Evolutionary conservation across 2,113 vertebrate genomes (phyloP).

Genomic region (Dascyllus trimaculatus): DNA sequence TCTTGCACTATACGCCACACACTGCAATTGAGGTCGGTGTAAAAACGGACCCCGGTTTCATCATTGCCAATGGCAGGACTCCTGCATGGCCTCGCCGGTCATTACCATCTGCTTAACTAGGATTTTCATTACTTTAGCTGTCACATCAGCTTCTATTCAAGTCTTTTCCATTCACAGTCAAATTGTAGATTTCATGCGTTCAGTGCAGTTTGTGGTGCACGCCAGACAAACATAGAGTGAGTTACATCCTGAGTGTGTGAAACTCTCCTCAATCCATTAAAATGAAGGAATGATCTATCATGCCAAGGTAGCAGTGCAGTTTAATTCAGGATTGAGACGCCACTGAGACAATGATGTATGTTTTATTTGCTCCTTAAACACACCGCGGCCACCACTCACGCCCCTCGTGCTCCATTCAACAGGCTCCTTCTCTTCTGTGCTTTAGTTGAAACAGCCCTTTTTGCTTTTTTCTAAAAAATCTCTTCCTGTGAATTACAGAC

Average conservation of each 20-base stretch:
- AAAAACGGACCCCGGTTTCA: constrained; percentile 62
- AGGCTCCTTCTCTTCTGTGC: constrained; percentile 68
- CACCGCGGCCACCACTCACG: constrained; percentile 50
- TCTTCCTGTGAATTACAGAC: constrained; percentile 81
- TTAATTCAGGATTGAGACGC: constrained; percentile 36
- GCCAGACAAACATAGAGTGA: neutral
- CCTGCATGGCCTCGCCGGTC: constrained; percentile 23
- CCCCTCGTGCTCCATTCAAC: constrained; percentile 53
- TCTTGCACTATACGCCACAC: constrained; percentile 36
- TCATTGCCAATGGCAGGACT: constrained; percentile 40
- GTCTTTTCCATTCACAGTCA: neutral
- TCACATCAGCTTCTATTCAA: neutral
- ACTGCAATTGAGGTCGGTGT: constrained; percentile 69
- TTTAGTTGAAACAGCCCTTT: constrained; percentile 73
- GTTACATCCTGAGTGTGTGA: neutral
- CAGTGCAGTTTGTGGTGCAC: neutral
- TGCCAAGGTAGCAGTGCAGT: neutral
- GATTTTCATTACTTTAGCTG: constrained; percentile 13
- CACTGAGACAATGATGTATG: constrained; percentile 66
- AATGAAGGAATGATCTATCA: constrained; percentile 13
- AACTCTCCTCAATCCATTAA: constrained; percentile 17
- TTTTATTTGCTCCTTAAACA: constrained; percentile 57
- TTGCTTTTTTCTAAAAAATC: constrained; percentile 66
- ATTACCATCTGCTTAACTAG: constrained; percentile 22
- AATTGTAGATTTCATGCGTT: neutral